Evolutionary conservation across 2,888 invertebrate genomes (phyloP), one percentile per base, ranked within the genome.

Genomic region (Drosophila peninsularis): DNA sequence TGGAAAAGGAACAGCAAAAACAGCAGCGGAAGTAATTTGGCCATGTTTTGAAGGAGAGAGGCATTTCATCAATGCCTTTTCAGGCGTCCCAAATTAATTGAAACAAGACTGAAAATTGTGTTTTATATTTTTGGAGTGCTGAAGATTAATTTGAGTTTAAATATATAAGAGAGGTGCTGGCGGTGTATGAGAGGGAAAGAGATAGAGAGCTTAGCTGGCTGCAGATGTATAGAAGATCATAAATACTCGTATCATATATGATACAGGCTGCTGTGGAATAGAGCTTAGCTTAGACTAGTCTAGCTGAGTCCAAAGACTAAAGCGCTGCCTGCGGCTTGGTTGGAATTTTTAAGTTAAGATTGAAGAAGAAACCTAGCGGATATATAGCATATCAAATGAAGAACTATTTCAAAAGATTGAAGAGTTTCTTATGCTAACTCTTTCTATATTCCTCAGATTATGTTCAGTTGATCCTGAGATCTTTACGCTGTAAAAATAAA

Each of bases 21-120:
- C 24, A 62, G 55, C 71, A 76, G 45, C 75, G 75, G 75, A 76
- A 76, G 76, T 79, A 61, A 55, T 69, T 75, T 75, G 57, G 75
- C 53, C 44, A 53, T 56, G 47, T 34, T 55, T 60, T 44, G 30
- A 53, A 30, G 21, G 49, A 24, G 24, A 39, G 27, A n/a, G n/a
- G 14, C 17, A 27, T 27, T 39, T 37, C 19, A 52, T 24, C 24
- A 24, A 24, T 24, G 24, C 4, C 17, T 50, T 36, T 24, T 32
- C 34, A 13, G 30, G n/a, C 36, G 10, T 11, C 14, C 17, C 37
- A 37, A 37, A 24, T 52, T 36, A 17, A 52, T n/a, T 17, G 24
- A 37, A 34, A 52, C 24, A 27, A 27, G 27, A 37, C 36, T n/a
- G 6, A 37, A 52, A 32, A 34, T 7, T 17, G n/a, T 5, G 17